Base-by-base conservation (phyloP, 2,797 vertebrate species). In the Melanotaenia maccullochi region DNA sequence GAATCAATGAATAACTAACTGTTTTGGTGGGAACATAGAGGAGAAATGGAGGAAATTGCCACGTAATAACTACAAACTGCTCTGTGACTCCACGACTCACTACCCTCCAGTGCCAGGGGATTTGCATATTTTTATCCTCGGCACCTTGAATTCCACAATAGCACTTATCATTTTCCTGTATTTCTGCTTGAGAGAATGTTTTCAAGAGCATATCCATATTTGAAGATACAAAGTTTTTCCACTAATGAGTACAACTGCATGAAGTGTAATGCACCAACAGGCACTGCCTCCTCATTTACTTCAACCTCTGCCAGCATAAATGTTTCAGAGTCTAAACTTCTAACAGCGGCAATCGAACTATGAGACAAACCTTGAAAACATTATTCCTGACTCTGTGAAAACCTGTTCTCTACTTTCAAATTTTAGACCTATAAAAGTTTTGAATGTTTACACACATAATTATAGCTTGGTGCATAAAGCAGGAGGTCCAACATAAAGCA, bases 241-340 rank as follows among this genome's bases (percentile, higher is more conserved):
- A 55, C 75, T 81, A 84, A 85, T 80, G 63, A 84, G 71, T 52
- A 67, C 60, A 52, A 51, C 52, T 73, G 51, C 28, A 63, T 61
- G 33, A 54, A 72, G 20, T 33, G 6, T 6, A 56, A 70, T 65
- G 56, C 38, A 59, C 68, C 56, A 62, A 22, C 32, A 69, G 49
- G 38, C 60, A 1, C 59, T 73, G 65, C 72, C 72, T 57, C 57
- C 67, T 54, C 5, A 7, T 42, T 57, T 56, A n/a, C 57, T 57
- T 65, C 20, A 67, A 24, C 35, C 28, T 70, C 54, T 73, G 71
- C 58, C 54, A 44, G 11, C 47, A 35, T 30, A 60, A 42, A 2
- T 6, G 64, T 71, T 54, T 79, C 13, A 1, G 40, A 38, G 14
- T 47, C 42, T 67, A 78, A 63, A 81, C 76, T 78, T 61, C 63